Base-by-base conservation (phyloP, 2,888 invertebrate genomes). In the Cloeon dipterum region DNA sequence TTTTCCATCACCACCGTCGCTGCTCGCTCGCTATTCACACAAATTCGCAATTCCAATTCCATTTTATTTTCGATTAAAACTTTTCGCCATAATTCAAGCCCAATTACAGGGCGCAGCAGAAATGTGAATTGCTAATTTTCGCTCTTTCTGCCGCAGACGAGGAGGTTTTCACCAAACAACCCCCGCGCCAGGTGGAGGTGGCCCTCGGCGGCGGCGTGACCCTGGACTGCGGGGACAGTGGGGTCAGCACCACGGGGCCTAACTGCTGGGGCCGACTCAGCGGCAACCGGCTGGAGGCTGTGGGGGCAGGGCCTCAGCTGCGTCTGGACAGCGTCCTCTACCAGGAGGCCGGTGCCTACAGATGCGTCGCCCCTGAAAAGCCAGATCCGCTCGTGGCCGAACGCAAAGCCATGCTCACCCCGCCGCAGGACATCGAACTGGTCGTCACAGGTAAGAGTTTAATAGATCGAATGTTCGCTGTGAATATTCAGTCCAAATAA, bases 131-230 rank as follows among this genome's bases (percentile, higher is more conserved):
- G n/a, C n/a, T n/a, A n/a, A n/a, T n/a, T n/a, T n/a, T n/a, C n/a
- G n/a, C n/a, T n/a, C n/a, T n/a, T n/a, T n/a, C n/a, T n/a, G n/a
- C n/a, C n/a, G n/a, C n/a, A 49, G 50, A 47, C 44, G 49, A 46
- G 38, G 46, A 49, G 19, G 45, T 46, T 39, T 43, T 29, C 13
- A 29, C 47, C 38, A 43, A 47, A 41, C 47, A 49, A 33, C 47
- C 49, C 36, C 48, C 49, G 23, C 41, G 44, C 20, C 44, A 50
- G 36, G 47, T 52, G 23, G 83, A 86, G 49, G 83, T 85, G 29
- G 76, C 79, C 38, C 63, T 86, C 17, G 86, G 86, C 5, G 85
- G 85, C 5, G 81, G 79, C 35, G 81, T 85, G 26, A 82, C 82
- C 44, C 61, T 86, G 32, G 78, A 83, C 49, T 88, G 86, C 53